Conservation (phyloP, 2,113 vertebrate species). For the Malurus cyaneus region DNA sequence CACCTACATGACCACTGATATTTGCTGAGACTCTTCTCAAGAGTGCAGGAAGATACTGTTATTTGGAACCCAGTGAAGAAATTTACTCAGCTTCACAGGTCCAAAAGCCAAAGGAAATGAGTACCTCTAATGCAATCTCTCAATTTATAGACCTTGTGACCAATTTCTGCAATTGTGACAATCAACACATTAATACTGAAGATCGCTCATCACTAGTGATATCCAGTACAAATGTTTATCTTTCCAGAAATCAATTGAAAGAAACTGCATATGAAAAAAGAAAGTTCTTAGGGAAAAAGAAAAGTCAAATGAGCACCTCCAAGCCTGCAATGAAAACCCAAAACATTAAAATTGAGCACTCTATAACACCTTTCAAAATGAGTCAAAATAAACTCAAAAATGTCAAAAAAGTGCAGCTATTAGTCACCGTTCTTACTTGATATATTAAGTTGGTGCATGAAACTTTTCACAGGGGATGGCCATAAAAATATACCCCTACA, state of each 20-base stretch:
- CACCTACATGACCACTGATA: neutral
- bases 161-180: neutral
- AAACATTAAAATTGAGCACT: neutral
- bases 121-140: neutral
- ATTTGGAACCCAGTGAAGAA: neutral
- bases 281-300: neutral
- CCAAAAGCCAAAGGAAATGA: neutral
- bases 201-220: neutral
- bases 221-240: neutral
- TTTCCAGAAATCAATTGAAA: neutral
- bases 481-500: neutral
- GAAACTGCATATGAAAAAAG: neutral
- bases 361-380: neutral
- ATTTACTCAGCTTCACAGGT: neutral
- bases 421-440: neutral
- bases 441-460: neutral
- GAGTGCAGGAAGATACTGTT: neutral
- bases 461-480: neutral
- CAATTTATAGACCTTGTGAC: neutral
- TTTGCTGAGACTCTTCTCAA: neutral
- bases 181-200: neutral
- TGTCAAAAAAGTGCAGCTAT: neutral
- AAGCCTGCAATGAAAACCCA: neutral
- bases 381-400: neutral
- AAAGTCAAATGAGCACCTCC: accelerated